Evolutionary conservation across 2,113 vertebrate species (phyloP).

Genomic region (pig (Sus scrofa)): T2T-Sscrofa CM000812.6:71799501-71800000

Average conservation of each 20-base stretch:
- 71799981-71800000: not conserved
- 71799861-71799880: not conserved
- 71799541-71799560: not conserved
- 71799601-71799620: not conserved
- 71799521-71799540: not conserved
- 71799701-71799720: not conserved
- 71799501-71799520: not conserved
- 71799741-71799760: not conserved
- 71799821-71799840: not conserved
- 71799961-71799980: slow-evolving; percentile 17
- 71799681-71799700: not conserved
- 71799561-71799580: not conserved
- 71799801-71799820: not conserved
- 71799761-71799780: not conserved
- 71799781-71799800: not conserved
- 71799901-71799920: not conserved
- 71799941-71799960: not conserved
- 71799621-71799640: not conserved
- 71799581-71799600: not conserved
- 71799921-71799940: not conserved
- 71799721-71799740: not conserved
- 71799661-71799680: not conserved
- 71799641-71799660: not conserved
- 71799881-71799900: not conserved
- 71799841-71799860: not conserved